These are phyloP conservation scores for Bellardia bayeri DNA, from an alignment of 2,888 invertebrate species.

Conservation along the genomic window DNA sequence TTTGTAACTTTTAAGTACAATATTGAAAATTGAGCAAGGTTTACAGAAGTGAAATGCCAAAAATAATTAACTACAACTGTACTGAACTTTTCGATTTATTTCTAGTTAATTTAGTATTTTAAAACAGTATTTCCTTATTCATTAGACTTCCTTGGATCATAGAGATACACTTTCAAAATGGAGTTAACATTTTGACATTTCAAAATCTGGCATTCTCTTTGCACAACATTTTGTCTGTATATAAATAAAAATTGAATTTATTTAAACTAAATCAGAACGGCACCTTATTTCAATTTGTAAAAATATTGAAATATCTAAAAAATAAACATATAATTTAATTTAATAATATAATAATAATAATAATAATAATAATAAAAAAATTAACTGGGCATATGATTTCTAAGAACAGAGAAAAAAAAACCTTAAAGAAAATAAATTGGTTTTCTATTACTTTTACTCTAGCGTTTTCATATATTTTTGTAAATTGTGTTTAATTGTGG, in stretches of 20 bases:
- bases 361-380: conserved; percentile 12
- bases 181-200: not conserved
- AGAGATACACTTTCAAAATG: not conserved
- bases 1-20: conserved; percentile 2
- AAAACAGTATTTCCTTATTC: too few species aligned
- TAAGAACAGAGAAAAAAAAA: conserved; percentile 37
- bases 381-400: conserved; percentile 62
- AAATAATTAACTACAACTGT: not conserved
- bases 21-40: not conserved
- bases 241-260: conserved; percentile 14
- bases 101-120: too few species aligned
- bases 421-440: conserved; percentile 31
- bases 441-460: conserved; percentile 23
- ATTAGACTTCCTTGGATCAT: too few species aligned
- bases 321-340: conserved; percentile 22
- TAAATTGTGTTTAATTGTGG: conserved; percentile 45
- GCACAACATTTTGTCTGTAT: conserved; percentile 3
- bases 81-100: too few species aligned
- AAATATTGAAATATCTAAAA: conserved; percentile 46
- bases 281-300: conserved; percentile 58
- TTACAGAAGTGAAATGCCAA: not conserved
- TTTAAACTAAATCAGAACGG: conserved; percentile 57
- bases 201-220: not conserved
- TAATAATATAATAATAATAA: not conserved
- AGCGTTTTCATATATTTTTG: conserved; percentile 33